Conservation (phyloP, 2,888 invertebrate species). For the Lapara coniferarum region DNA sequence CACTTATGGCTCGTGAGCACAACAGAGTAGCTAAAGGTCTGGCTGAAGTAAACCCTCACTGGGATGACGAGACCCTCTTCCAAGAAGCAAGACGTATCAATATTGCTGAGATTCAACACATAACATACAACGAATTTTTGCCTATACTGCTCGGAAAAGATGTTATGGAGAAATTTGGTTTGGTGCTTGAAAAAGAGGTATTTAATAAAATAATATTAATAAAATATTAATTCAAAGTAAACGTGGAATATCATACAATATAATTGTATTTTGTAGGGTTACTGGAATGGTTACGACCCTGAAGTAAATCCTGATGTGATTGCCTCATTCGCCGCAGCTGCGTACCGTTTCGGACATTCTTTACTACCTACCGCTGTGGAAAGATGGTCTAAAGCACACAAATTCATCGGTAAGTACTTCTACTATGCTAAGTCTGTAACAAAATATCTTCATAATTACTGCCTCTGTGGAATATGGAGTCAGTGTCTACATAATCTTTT, state of each 20-base stretch:
- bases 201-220: neutral
- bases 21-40: slow-evolving; percentile 92
- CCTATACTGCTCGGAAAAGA: slow-evolving; percentile 95
- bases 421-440: neutral
- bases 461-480: too few species aligned
- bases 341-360: slow-evolving; percentile 96
- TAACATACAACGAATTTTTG: slow-evolving; percentile 95
- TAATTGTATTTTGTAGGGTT: slow-evolving; percentile 80
- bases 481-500: too few species aligned
- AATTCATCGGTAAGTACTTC: slow-evolving; percentile 89
- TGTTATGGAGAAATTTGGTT: slow-evolving; percentile 95
- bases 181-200: slow-evolving; percentile 91
- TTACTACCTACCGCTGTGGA: slow-evolving; percentile 95
- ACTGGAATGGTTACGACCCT: slow-evolving; percentile 92
- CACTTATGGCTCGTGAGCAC: slow-evolving; percentile 95
- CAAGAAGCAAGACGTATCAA: slow-evolving; percentile 94
- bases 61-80: slow-evolving; percentile 96
- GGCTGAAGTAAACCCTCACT: slow-evolving; percentile 92
- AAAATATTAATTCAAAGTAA: neutral
- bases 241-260: neutral
- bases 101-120: slow-evolving; percentile 94
- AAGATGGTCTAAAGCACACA: slow-evolving; percentile 97
- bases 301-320: slow-evolving; percentile 94
- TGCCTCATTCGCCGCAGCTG: slow-evolving; percentile 95
- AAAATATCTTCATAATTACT: too few species aligned